A percentile compares a stretch with the other conserved stretches of the same genome.
Conservation (phyloP, 2,113 vertebrate species). For the Ploceus nigricollis region DNA sequence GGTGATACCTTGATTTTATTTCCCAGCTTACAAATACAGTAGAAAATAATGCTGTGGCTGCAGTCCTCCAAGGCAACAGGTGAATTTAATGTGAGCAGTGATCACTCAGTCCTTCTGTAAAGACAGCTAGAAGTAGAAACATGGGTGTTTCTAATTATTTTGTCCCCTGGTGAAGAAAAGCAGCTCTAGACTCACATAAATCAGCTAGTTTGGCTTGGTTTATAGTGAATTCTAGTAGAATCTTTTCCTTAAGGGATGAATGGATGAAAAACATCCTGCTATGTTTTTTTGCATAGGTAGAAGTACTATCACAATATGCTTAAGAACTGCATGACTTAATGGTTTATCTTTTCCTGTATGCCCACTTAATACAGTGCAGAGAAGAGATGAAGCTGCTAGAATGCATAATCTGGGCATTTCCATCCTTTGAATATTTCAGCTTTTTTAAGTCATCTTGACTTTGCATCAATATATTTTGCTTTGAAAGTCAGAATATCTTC, state of each 20-base stretch:
- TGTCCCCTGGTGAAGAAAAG: neutral
- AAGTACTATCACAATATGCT: neutral
- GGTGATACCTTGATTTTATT: constrained; percentile 14
- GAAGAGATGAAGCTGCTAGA: neutral
- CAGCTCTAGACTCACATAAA: neutral
- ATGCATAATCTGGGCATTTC: neutral
- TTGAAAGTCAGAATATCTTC: neutral
- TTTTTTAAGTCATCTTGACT: neutral
- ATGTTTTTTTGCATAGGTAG: too few species aligned
- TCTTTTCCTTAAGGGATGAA: neutral
- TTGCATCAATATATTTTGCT: neutral
- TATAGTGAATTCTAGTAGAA: neutral
- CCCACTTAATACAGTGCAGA: neutral
- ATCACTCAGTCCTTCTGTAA: neutral
- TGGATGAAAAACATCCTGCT: neutral
- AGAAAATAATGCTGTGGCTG: constrained; percentile 3
- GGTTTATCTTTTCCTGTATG: neutral
- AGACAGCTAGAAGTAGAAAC: neutral
- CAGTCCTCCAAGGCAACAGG: neutral
- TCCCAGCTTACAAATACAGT: neutral
- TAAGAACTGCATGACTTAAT: neutral
- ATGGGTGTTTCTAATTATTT: neutral
- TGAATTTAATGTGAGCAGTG: neutral
- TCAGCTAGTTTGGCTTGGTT: neutral
- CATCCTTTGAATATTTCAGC: neutral